phyloP scores from a whole-genome alignment of 1,140 invertebrate genomes.

The Ips typographus region DNA sequence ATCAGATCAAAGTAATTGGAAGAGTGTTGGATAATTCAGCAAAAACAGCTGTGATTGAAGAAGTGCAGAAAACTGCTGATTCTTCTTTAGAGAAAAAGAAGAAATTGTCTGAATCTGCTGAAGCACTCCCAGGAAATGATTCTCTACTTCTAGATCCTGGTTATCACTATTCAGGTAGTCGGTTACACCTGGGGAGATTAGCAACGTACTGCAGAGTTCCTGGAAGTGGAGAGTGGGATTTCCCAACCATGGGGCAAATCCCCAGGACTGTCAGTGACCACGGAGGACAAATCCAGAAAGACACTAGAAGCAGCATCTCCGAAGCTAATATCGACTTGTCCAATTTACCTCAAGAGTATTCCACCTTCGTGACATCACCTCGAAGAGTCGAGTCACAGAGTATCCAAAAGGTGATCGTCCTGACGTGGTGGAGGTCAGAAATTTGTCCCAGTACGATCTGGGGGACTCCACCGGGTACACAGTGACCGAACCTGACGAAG shows the following conservation, averaged over 20 bases:
- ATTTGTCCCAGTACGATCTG: conserved; percentile 20
- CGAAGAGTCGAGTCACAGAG: conserved; percentile 39
- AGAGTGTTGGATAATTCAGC: background rate
- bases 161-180: conserved; percentile 14
- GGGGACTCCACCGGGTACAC: conserved; percentile 35
- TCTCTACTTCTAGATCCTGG: conserved; percentile 7
- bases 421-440: conserved; percentile 39
- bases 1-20: background rate
- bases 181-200: conserved; percentile 26
- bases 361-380: conserved; percentile 43
- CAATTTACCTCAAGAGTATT: conserved; percentile 33
- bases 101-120: conserved; percentile 37
- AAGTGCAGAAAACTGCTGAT: background rate
- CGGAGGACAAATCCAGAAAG: conserved; percentile 24
- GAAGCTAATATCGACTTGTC: conserved; percentile 42
- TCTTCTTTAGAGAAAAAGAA: conserved; percentile 10
- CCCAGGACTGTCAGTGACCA: conserved; percentile 39
- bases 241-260: conserved; percentile 25
- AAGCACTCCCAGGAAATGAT: conserved; percentile 14
- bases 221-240: conserved; percentile 23
- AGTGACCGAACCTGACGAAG: conserved; percentile 42
- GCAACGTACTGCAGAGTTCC: conserved; percentile 33
- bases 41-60: background rate
- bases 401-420: conserved; percentile 38
- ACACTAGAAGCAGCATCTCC: conserved; percentile 27